Evolutionary conservation across 2,113 vertebrate genomes (phyloP).

Genomic region (Oplegnathus fasciatus): DNA sequence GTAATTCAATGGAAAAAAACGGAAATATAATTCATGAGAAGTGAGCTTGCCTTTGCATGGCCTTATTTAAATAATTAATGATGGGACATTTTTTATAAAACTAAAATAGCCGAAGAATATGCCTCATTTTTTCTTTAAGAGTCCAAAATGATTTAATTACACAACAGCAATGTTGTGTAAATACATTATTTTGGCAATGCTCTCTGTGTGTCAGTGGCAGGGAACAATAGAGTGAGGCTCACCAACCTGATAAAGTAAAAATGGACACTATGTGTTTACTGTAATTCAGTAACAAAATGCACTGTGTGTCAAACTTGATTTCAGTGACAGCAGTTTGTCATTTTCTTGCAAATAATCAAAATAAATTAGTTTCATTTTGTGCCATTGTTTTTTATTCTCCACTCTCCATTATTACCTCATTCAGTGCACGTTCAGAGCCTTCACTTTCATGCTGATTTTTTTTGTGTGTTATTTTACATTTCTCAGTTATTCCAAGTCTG

Average conservation of each 20-base stretch:
- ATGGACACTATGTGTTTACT: background rate
- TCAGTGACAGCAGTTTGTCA: background rate
- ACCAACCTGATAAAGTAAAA: background rate
- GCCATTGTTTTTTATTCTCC: constrained; percentile 9
- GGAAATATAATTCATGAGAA: background rate
- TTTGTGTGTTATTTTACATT: background rate
- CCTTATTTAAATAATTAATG: background rate
- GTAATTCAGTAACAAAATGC: background rate
- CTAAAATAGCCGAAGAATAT: background rate
- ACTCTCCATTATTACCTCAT: background rate
- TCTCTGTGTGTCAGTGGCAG: background rate
- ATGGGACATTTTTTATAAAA: background rate
- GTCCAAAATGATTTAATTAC: background rate
- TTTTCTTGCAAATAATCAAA: background rate
- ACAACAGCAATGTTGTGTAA: background rate
- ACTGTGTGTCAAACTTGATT: background rate
- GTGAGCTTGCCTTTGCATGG: background rate
- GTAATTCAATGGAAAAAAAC: background rate
- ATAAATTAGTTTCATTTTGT: background rate
- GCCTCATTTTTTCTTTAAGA: background rate
- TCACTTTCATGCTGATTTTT: background rate
- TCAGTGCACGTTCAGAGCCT: constrained; percentile 6
- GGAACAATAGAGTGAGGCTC: background rate
- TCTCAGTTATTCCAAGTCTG: background rate
- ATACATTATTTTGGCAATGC: background rate